These are phyloP conservation scores for Fistularia tabacaria DNA, from an alignment of 2,797 vertebrate genomes.

Conservation along the genomic window DNA sequence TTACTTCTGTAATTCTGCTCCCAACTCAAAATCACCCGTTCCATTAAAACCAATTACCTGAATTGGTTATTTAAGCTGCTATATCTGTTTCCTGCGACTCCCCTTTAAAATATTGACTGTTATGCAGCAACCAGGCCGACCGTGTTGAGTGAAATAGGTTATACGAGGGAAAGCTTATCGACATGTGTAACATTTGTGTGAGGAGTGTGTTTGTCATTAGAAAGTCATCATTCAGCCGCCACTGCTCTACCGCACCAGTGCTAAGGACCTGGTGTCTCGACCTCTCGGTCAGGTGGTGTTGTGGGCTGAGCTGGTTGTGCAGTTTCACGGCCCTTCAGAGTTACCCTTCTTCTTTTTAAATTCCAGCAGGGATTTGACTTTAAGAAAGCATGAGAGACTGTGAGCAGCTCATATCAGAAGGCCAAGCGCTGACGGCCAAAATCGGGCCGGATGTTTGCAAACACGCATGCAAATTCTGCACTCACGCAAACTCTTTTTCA, in stretches of 20 bases:
- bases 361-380: slow-evolving; percentile 44
- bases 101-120: slow-evolving; percentile 46
- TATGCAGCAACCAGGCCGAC: slow-evolving; percentile 12
- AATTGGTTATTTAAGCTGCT: slow-evolving; percentile 21
- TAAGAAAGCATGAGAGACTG: slow-evolving; percentile 18
- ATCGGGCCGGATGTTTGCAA: too few species aligned
- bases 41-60: background rate
- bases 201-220: slow-evolving; percentile 61
- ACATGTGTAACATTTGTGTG: slow-evolving; percentile 62
- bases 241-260: slow-evolving; percentile 50
- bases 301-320: slow-evolving; percentile 42
- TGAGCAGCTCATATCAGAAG: too few species aligned
- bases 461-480: too few species aligned
- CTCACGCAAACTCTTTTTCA: too few species aligned
- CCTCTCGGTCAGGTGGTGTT: slow-evolving; percentile 40
- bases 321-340: slow-evolving; percentile 42
- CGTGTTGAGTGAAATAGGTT: slow-evolving; percentile 32
- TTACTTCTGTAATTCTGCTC: too few species aligned
- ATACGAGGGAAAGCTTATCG: slow-evolving; percentile 44
- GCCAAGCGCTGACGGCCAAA: too few species aligned
- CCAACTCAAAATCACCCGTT: too few species aligned
- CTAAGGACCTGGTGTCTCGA: slow-evolving; percentile 43
- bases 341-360: slow-evolving; percentile 21
- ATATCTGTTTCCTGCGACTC: slow-evolving; percentile 35
- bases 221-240: slow-evolving; percentile 46